phyloP scores from a whole-genome alignment of 2,113 vertebrate genomes.

The Odocoileus hemionus region DNA sequence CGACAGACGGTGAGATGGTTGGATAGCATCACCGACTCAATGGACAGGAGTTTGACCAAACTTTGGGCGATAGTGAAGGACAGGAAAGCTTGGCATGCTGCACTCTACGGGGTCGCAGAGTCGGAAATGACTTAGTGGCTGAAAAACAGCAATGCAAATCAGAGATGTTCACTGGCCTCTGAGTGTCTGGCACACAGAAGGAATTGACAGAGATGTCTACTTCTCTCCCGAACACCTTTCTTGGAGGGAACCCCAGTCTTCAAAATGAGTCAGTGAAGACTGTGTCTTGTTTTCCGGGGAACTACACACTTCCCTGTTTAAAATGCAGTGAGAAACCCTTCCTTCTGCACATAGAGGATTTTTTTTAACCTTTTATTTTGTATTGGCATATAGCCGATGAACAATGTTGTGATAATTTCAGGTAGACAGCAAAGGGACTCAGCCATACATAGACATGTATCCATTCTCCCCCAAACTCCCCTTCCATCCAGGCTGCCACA shows the following conservation, averaged over 20 bases:
- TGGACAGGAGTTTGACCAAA: neutral
- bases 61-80: neutral
- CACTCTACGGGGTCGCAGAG: neutral
- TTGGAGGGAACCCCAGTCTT: neutral
- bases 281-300: neutral
- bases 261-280: constrained; percentile 33
- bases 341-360: neutral
- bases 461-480: neutral
- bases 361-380: neutral
- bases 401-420: neutral
- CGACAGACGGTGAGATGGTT: neutral
- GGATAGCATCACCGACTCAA: neutral
- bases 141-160: neutral
- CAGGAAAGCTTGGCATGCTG: neutral
- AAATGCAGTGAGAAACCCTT: neutral
- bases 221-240: neutral
- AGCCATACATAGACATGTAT: neutral
- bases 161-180: neutral
- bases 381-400: neutral
- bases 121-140: neutral
- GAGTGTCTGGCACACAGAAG: neutral
- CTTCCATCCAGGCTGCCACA: neutral
- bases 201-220: neutral
- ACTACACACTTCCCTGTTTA: constrained; percentile 31
- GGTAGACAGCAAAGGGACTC: neutral